phyloP scores from a whole-genome alignment of 2,113 vertebrate species.

The Ptyas mucosa region DNA sequence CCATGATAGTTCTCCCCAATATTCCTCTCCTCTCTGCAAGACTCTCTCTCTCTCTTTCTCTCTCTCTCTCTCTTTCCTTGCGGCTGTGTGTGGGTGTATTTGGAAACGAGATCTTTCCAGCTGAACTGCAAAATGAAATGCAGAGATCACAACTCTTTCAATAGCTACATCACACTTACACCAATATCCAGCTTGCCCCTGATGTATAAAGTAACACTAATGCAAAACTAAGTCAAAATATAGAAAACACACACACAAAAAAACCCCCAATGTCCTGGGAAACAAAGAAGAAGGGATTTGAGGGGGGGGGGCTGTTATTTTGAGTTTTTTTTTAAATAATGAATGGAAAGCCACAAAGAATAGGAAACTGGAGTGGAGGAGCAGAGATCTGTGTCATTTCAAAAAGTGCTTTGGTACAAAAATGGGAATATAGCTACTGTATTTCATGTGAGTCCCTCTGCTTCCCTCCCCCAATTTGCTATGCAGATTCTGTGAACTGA shows the following conservation, averaged over 20 bases:
- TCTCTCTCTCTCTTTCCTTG: conserved; percentile 44
- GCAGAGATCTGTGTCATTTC: neutral
- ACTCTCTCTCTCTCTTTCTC: conserved; percentile 44
- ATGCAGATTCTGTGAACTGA: neutral
- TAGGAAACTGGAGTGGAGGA: neutral
- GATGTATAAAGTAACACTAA: conserved; percentile 11
- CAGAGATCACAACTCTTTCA: conserved; percentile 64
- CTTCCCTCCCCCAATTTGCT: neutral
- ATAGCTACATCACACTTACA: conserved; percentile 42
- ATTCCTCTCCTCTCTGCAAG: conserved; percentile 35
- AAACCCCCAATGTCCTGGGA: neutral
- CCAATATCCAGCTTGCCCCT: conserved; percentile 31
- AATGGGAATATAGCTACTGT: neutral
- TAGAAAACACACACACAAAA: neutral
- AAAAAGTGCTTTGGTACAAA: neutral
- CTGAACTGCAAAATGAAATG: conserved; percentile 70
- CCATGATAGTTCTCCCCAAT: conserved; percentile 4
- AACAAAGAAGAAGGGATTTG: neutral
- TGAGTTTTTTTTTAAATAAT: neutral
- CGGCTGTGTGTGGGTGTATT: conserved; percentile 72
- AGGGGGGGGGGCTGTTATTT: rapidly evolving
- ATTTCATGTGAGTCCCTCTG: neutral
- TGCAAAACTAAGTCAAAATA: conserved; percentile 25
- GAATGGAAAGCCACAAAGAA: neutral
- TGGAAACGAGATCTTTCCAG: conserved; percentile 73